Evolutionary conservation across 1,140 invertebrate species (phyloP), one percentile per base, ranked within the genome.

Genomic region (Zaprionus africanus): DNA sequence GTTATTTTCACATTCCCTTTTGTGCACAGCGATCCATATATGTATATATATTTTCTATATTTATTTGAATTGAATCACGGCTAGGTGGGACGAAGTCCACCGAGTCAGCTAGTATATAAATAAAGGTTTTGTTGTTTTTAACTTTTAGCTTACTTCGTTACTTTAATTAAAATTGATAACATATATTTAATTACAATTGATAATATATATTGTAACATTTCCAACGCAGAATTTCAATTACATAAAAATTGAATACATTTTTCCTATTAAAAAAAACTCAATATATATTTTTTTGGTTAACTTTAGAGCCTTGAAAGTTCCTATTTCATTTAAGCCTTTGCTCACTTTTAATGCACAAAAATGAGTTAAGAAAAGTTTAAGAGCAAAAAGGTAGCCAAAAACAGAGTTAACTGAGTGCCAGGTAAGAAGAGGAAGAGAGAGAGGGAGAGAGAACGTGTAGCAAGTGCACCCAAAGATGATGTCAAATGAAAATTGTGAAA

Each of bases 401-500:
- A 43, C n/a, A 15, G 6, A 43, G n/a, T n/a, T 17, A 6, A 46
- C n/a, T 17, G 1, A 17, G n/a, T 4, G n/a, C 41, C 41, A 46
- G 41, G 41, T 46, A 38, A 38, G 36, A 4, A 38, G 13, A 38
- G 13, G 3, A 15, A 38, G 36, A 15, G 13, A 38, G 36, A 43
- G 41, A 43, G 41, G n/a, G 1, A 13, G 6, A 43, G 6, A 46
- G 41, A 46, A n/a, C 5, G 41, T 2, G 13, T n/a, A 41, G 38
- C 11, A 34, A 75, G 46, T 34, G 41, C 41, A 51, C 31, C n/a
- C 17, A 60, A 60, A 53, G 46, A 59, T 46, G 26, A 43, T 68
- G 49, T 49, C 51, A 60, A 49, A 66, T 56, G 62, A 66, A 57
- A 63, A 76, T 65, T 58, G 65, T 56, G 43, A 60, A 66, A 72